Base-by-base conservation (phyloP, 1,140 invertebrate genomes). In the Ips typographus region DNA sequence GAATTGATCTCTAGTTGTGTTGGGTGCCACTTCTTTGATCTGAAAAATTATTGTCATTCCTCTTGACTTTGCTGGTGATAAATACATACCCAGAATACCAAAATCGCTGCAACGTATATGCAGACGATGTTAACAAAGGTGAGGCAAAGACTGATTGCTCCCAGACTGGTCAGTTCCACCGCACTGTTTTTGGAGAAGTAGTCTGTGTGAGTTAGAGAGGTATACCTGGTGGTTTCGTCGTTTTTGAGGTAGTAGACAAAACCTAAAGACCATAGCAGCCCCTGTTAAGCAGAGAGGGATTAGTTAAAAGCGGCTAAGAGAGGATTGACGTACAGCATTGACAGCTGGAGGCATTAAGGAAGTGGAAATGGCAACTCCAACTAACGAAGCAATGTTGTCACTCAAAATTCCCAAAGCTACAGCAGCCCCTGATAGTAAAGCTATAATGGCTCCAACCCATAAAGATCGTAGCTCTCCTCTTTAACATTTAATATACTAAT, bases 301-400 rank as follows among this genome's bases (percentile, higher is more conserved):
- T 47, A 5, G 5, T 6, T 47, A 47, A 47, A 47, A n/a, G 44
- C 22, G 22, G 22, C 22, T 22, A 22, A 22, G 22, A 22, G 22
- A 22, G 22, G 22, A 22, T 42, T 7, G 57, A 81, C 79, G 81
- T 77, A 88, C 88, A 8, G 88, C 85, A 80, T 93, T 93, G 1
- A 93, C 90, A 57, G 89, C 88, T 1, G 91, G 91, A 4, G 91
- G 91, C 8, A 93, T 80, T 4, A 93, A 78, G 0, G 91, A 92
- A 0, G 90, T 90, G 1, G 91, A 92, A 71, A 93, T 93, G 2
- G 91, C 91, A 4, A 93, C 91, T 47, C 91, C 91, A 2, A 92
- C 90, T 37, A 93, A 77, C 1, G 90, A 91, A 2, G 88, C 87
- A 36, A 88, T 85, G 79, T 93, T 91, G 37, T 85, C 85, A 4